A percentile compares a stretch with the other conserved stretches of the same genome.
Evolutionary conservation across 2,888 invertebrate species (phyloP).

Genomic region (Cerastoderma edule): DNA sequence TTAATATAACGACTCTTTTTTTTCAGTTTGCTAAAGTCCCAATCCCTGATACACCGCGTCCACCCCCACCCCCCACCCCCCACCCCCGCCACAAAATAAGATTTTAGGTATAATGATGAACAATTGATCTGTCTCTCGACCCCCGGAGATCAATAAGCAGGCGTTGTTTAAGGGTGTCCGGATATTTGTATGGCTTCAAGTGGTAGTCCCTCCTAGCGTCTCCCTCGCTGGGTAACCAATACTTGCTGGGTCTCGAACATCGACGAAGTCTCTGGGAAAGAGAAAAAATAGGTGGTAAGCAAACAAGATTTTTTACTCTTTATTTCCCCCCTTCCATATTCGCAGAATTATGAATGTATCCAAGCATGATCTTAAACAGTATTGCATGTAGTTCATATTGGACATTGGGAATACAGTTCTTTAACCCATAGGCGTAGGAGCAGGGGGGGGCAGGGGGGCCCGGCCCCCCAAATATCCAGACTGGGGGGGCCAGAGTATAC

Average conservation of each 20-base stretch:
- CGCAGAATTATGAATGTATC: not conserved
- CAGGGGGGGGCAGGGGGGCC: too few species aligned
- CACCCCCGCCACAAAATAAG: too few species aligned
- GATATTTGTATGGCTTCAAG: not conserved
- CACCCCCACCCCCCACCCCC: too few species aligned
- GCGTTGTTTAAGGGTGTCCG: conserved; percentile 5
- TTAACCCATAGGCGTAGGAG: too few species aligned
- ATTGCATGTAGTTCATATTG: not conserved
- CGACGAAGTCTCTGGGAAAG: not conserved
- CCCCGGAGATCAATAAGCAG: not conserved
- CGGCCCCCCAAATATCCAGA: too few species aligned
- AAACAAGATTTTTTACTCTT: not conserved
- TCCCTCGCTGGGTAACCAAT: not conserved
- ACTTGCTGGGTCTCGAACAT: conserved; percentile 1
- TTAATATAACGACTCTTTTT: too few species aligned
- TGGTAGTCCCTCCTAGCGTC: not conserved
- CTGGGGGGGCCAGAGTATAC: too few species aligned
- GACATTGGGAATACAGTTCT: too few species aligned
- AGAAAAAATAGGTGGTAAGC: not conserved
- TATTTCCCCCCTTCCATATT: not conserved
- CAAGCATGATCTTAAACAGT: not conserved
- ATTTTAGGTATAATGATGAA: too few species aligned
- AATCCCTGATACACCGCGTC: too few species aligned
- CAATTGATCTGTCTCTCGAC: conserved; percentile 4
- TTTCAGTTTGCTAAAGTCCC: too few species aligned